Conservation (phyloP, 1,140 invertebrate species). For the Leptopilina clavipes region DNA sequence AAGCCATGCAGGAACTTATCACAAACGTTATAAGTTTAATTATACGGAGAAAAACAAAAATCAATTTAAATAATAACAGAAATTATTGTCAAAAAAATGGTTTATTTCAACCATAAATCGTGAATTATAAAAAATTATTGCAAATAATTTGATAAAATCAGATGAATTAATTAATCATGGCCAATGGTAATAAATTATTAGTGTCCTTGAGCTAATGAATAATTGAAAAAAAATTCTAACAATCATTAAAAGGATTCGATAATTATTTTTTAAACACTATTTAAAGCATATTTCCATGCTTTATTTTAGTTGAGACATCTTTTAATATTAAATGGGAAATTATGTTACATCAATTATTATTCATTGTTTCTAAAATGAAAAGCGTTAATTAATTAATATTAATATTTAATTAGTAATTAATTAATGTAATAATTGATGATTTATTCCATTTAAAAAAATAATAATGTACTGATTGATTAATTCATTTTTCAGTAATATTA, state of each 20-base stretch:
- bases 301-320: not conserved
- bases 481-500: no score
- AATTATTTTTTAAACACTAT: not conserved
- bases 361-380: no score
- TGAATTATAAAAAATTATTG: not conserved
- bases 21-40: constrained; percentile 60
- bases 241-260: not conserved
- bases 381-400: no score
- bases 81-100: constrained; percentile 55
- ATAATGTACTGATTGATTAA: no score
- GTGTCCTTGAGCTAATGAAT: not conserved
- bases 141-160: not conserved
- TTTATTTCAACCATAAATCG: constrained; percentile 60
- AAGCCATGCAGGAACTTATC: constrained; percentile 60
- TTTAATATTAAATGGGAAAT: no score
- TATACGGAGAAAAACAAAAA: constrained; percentile 51
- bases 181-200: not conserved
- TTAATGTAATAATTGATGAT: no score
- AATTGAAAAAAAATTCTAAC: not conserved
- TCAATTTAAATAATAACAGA: constrained; percentile 60
- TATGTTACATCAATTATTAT: no score
- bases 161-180: not conserved
- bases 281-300: not conserved
- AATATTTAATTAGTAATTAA: no score
- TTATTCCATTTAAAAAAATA: no score